Evolutionary conservation across 2,888 invertebrate genomes (phyloP), one percentile per base, ranked within the genome.

Genomic region (Polydrusus cervinus): DNA sequence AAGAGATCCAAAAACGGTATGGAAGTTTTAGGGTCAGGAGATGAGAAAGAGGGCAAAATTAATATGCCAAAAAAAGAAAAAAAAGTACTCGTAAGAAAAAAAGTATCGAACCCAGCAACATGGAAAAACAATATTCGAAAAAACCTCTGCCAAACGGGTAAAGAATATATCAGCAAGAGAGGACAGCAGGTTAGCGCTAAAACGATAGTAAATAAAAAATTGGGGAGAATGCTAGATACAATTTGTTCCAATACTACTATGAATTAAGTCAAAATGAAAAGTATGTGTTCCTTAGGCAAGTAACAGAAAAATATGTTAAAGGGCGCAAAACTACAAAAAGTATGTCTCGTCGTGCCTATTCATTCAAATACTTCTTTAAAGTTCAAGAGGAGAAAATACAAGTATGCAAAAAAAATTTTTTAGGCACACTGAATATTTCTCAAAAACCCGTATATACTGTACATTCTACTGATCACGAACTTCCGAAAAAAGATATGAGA

Each of bases 211-310:
- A 61, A 74, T 70, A 57, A 30, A n/a, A n/a, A n/a, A n/a, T n/a
- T n/a, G n/a, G n/a, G n/a, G n/a, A n/a, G n/a, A n/a, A n/a, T n/a
- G n/a, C n/a, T n/a, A n/a, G n/a, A n/a, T n/a, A n/a, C n/a, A n/a
- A n/a, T n/a, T n/a, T n/a, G n/a, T n/a, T n/a, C n/a, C n/a, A n/a
- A n/a, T n/a, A n/a, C n/a, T n/a, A n/a, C n/a, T n/a, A n/a, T n/a
- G n/a, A n/a, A n/a, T 40, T 70, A 55, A 70, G 53, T 74, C 69
- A 74, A 68, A 74, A 69, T 70, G 69, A 64, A 55, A 74, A 70
- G 45, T 74, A 65, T 61, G 10, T 70, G 6, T 70, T 70, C 57
- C 20, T 65, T 69, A 64, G 55, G n/a, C n/a, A n/a, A n/a, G n/a
- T n/a, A n/a, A n/a, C n/a, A n/a, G n/a, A n/a, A n/a, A n/a, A n/a